A percentile compares a stretch with the other conserved stretches of the same genome.
Conservation (phyloP, 2,113 vertebrate genomes). For the Acrocephalus arundinaceus region DNA sequence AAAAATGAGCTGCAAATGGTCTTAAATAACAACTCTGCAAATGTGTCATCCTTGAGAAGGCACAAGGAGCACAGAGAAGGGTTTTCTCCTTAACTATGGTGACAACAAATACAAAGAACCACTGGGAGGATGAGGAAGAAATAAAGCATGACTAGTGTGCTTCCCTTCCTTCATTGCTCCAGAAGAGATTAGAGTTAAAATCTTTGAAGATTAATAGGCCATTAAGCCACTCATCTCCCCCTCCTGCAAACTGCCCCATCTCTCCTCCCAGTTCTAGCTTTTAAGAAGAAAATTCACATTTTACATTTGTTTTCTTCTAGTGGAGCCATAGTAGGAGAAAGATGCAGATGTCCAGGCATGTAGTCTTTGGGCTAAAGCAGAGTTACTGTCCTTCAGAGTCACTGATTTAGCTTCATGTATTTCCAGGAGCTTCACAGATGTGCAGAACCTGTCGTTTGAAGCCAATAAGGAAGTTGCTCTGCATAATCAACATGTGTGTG, state of each 20-base stretch:
- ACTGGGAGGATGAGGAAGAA: not conserved
- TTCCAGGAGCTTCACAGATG: conserved; percentile 63
- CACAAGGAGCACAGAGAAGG: not conserved
- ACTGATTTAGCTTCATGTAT: not conserved
- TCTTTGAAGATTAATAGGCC: not conserved
- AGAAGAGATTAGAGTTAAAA: not conserved
- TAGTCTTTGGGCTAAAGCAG: not conserved
- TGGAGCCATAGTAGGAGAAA: not conserved
- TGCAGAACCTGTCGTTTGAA: conserved; percentile 75
- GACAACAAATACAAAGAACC: not conserved
- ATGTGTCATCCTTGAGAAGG: not conserved
- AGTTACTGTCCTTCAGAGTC: not conserved
- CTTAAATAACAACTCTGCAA: not conserved
- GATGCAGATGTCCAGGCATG: accelerated
- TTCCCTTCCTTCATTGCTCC: not conserved
- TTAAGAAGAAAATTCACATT: not conserved
- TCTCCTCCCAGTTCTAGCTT: not conserved
- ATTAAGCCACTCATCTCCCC: not conserved
- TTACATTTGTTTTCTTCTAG: not conserved
- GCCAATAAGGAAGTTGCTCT: conserved; percentile 74
- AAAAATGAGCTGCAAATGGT: not conserved
- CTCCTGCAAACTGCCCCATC: not conserved
- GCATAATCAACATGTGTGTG: conserved; percentile 63
- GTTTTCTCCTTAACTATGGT: not conserved
- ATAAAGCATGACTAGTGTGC: not conserved